Conservation (phyloP, 2,888 invertebrate genomes). For the Atherix ibis region DNA sequence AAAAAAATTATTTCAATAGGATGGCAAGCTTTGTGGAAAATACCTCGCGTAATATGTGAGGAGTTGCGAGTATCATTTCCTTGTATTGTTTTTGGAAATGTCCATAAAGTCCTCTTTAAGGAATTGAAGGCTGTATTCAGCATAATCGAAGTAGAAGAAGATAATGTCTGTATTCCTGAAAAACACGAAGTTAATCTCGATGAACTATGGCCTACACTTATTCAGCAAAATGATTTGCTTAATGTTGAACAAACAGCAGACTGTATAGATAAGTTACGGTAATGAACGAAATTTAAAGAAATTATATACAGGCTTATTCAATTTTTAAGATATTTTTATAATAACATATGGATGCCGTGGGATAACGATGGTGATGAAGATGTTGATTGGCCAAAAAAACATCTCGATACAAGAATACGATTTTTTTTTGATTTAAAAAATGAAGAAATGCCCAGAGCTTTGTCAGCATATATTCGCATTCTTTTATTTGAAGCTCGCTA, state of each 20-base stretch:
- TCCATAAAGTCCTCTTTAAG: constrained; percentile 35
- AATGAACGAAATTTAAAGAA: background rate
- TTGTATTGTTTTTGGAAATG: constrained; percentile 39
- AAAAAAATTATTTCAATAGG: too few relatives aligned
- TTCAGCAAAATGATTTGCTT: constrained; percentile 36
- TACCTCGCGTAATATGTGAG: constrained; percentile 41
- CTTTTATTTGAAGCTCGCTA: constrained; percentile 39
- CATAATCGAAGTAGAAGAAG: constrained; percentile 41
- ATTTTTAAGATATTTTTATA: constrained; percentile 39
- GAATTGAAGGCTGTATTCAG: constrained; percentile 37
- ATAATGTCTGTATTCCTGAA: constrained; percentile 38
- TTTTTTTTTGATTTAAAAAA: constrained; percentile 42
- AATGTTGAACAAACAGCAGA: constrained; percentile 39
- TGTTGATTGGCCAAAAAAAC: constrained; percentile 38
- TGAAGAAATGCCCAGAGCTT: constrained; percentile 34
- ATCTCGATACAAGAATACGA: constrained; percentile 38
- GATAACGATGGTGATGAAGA: constrained; percentile 41
- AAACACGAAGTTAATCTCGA: constrained; percentile 38
- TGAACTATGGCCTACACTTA: constrained; percentile 41
- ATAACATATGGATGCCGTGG: constrained; percentile 46
- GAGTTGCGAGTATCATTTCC: constrained; percentile 41
- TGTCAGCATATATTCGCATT: constrained; percentile 36
- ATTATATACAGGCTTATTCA: background rate
- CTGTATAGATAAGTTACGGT: constrained; percentile 37
- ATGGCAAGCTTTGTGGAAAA: constrained; percentile 49